A percentile compares a stretch with the other conserved stretches of the same genome.
phyloP scores from a whole-genome alignment of 2,888 invertebrate genomes.

The Dorcus parallelipipedus region DNA sequence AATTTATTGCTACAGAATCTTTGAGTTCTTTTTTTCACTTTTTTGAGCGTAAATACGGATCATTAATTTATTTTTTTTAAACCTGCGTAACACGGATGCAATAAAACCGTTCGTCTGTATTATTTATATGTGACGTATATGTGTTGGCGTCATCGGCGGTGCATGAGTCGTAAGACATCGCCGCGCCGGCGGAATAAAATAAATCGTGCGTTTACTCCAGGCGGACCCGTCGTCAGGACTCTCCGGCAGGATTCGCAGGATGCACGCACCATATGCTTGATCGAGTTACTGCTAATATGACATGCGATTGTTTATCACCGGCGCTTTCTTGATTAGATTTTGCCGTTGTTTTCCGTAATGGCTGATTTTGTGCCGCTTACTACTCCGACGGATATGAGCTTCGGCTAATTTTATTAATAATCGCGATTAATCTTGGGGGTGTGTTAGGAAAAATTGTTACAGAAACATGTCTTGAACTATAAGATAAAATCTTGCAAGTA shows the following conservation, averaged over 20 bases:
- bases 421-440: not conserved
- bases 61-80: too few species aligned
- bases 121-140: conserved; percentile 9
- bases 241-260: conserved; percentile 33
- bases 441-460: not conserved
- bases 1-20: too few species aligned
- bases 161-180: conserved; percentile 30
- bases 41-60: too few species aligned
- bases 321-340: conserved; percentile 37
- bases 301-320: conserved; percentile 43
- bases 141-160: conserved; percentile 21
- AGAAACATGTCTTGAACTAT: too few species aligned
- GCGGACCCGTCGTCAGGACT: conserved; percentile 20
- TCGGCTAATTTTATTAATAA: not conserved
- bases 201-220: conserved; percentile 36
- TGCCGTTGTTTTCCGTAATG: conserved; percentile 33
- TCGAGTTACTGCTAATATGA: conserved; percentile 41
- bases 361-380: conserved; percentile 1
- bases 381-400: not conserved
- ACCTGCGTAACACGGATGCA: not conserved
- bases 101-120: not conserved
- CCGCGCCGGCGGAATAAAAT: conserved; percentile 26
- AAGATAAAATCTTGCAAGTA: too few species aligned
- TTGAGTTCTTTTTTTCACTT: too few species aligned
- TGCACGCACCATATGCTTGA: conserved; percentile 46